Conservation (phyloP, 30 jellyfish, hydroid and myxozoan species). For the Rhopilema esculentum region DNA sequence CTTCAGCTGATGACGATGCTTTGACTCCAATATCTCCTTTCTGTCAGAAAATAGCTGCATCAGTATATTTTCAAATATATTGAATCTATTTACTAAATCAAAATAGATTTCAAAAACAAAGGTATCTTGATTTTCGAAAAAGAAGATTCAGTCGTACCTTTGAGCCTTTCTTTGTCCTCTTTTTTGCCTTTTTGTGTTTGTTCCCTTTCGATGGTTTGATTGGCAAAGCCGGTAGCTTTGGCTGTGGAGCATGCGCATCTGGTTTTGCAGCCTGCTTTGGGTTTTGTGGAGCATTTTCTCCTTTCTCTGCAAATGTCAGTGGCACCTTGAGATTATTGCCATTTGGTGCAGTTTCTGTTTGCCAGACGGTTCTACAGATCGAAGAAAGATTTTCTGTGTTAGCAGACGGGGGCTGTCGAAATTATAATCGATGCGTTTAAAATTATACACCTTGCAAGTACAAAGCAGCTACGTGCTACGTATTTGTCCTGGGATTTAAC, state of each 20-base stretch:
- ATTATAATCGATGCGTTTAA: too few relatives aligned
- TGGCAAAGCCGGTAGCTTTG: constrained; percentile 38
- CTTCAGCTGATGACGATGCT: constrained; percentile 74
- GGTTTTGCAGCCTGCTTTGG: constrained; percentile 83
- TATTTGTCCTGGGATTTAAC: too few relatives aligned
- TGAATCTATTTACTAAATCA: too few relatives aligned
- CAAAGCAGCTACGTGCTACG: too few relatives aligned
- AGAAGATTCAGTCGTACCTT: constrained; percentile 53
- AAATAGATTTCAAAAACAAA: too few relatives aligned
- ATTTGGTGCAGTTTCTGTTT: constrained; percentile 56
- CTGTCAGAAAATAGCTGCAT: background rate
- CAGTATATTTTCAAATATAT: too few relatives aligned
- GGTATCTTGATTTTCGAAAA: too few relatives aligned
- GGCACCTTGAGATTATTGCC: constrained; percentile 51
- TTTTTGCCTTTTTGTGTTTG: constrained; percentile 36
- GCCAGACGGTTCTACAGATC: constrained; percentile 51
- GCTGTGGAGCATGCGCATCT: constrained; percentile 30
- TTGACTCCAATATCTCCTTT: constrained; percentile 74
- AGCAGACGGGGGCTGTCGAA: too few relatives aligned
- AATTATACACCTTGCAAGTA: too few relatives aligned
- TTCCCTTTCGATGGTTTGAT: constrained; percentile 43
- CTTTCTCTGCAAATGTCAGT: constrained; percentile 35
- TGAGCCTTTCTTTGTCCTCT: constrained; percentile 39
- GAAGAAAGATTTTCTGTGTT: background rate
- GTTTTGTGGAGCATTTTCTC: constrained; percentile 29